These are phyloP conservation scores for Orcinus orca DNA, from an alignment of 2,113 vertebrate species.

Conservation along the genomic window DNA sequence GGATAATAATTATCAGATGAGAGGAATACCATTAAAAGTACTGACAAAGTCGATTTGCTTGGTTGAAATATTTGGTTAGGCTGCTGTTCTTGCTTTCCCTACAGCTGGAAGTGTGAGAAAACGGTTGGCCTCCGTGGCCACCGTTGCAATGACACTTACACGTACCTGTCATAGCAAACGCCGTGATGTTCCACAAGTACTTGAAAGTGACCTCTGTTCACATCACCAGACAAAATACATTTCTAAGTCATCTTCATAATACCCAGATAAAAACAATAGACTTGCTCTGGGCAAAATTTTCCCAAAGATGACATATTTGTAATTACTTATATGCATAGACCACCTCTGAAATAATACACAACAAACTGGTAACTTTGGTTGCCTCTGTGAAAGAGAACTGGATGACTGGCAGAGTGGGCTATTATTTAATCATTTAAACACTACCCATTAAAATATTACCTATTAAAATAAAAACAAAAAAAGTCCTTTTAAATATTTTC, in stretches of 20 bases:
- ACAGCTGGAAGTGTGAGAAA: not conserved
- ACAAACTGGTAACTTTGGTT: not conserved
- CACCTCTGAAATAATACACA: not conserved
- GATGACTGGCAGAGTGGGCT: not conserved
- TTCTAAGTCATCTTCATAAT: conserved; percentile 3
- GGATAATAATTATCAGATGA: conserved; percentile 21
- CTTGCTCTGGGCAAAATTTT: conserved; percentile 6
- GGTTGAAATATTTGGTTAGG: not conserved
- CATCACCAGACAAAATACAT: not conserved
- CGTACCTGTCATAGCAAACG: not conserved
- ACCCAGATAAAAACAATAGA: not conserved
- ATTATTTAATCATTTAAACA: not conserved
- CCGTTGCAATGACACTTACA: not conserved
- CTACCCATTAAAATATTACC: not conserved
- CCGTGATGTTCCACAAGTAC: not conserved
- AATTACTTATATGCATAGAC: not conserved
- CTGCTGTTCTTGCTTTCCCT: not conserved
- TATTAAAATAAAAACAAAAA: not conserved
- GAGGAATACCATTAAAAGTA: conserved; percentile 59
- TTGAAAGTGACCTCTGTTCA: not conserved
- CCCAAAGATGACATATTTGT: not conserved
- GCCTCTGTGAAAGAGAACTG: not conserved
- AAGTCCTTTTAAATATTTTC: conserved; percentile 1
- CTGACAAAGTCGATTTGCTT: conserved; percentile 1
- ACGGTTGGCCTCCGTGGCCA: not conserved